These are phyloP conservation scores for Hoplias malabaricus DNA, from an alignment of 2,113 vertebrate species.

Conservation along the genomic window DNA sequence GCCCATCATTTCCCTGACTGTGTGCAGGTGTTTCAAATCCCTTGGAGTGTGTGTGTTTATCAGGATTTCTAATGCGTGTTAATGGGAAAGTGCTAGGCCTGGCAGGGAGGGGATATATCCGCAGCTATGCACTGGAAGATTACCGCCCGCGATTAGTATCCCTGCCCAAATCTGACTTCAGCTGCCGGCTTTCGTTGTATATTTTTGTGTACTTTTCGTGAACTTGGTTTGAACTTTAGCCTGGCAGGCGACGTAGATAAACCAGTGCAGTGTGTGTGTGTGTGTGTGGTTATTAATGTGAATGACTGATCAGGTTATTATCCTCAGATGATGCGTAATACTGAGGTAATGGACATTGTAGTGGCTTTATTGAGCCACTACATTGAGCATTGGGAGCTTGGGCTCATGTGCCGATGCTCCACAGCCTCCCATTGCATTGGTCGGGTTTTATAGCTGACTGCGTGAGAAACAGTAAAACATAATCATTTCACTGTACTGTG, in stretches of 20 bases:
- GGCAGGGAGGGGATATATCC: conserved; percentile 36
- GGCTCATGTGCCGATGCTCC: too few species aligned
- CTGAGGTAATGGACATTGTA: conserved; percentile 9
- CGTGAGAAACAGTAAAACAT: conserved; percentile 2
- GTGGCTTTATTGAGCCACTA: background rate
- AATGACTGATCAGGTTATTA: background rate
- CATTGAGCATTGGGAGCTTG: too few species aligned
- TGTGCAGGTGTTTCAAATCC: conserved; percentile 36
- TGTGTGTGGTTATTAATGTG: background rate
- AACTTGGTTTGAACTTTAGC: conserved; percentile 16
- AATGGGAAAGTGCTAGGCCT: conserved; percentile 25
- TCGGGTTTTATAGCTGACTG: conserved; percentile 6
- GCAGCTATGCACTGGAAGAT: conserved; percentile 11
- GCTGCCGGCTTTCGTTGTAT: background rate
- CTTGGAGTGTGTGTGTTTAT: background rate
- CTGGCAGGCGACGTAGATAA: background rate
- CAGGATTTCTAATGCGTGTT: conserved; percentile 24
- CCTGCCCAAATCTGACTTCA: conserved; percentile 27
- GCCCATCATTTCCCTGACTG: conserved; percentile 13
- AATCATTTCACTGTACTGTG: conserved; percentile 9
- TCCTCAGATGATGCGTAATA: background rate
- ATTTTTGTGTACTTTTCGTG: conserved; percentile 1
- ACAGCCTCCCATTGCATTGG: too few species aligned
- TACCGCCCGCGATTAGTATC: conserved; percentile 27
- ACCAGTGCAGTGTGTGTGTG: background rate